Evolutionary conservation across 2,797 vertebrate species (phyloP).

Genomic region (Halcyon badia): DNA sequence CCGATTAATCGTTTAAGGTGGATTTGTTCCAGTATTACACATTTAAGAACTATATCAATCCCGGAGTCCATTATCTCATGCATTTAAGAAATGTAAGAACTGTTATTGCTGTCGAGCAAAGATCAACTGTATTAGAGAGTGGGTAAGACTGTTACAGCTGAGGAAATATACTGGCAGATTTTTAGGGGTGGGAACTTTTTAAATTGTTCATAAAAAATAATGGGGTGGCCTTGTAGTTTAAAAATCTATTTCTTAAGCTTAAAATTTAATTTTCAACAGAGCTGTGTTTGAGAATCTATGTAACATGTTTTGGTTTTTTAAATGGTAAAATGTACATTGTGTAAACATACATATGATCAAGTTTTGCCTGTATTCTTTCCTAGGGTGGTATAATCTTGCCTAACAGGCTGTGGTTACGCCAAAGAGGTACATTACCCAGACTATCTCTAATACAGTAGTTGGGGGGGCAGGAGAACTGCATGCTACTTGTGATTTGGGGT

Average conservation of each 20-base stretch:
- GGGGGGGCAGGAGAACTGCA: constrained; percentile 76
- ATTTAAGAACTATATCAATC: constrained; percentile 13
- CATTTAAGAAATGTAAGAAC: constrained; percentile 50
- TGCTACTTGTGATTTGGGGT: constrained; percentile 77
- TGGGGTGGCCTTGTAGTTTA: constrained; percentile 81
- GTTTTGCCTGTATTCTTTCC: constrained; percentile 71
- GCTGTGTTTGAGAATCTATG: constrained; percentile 79
- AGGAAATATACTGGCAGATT: constrained; percentile 73
- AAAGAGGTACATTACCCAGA: constrained; percentile 77
- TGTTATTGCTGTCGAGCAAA: constrained; percentile 34
- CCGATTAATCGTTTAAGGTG: constrained; percentile 17
- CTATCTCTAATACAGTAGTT: constrained; percentile 70
- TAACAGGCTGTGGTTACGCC: constrained; percentile 72
- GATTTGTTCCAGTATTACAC: constrained; percentile 48
- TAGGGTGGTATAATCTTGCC: constrained; percentile 77
- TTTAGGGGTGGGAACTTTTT: constrained; percentile 84
- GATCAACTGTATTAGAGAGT: constrained; percentile 40
- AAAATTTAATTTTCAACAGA: constrained; percentile 77
- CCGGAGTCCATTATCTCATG: neutral
- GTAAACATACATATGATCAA: constrained; percentile 69
- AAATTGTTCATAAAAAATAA: constrained; percentile 75
- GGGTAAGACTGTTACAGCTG: constrained; percentile 49
- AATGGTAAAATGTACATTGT: constrained; percentile 75
- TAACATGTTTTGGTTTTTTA: constrained; percentile 71
- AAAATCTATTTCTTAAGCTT: constrained; percentile 80